Conservation (phyloP, 2,888 invertebrate genomes). For the Cephus sareptanus region DNA sequence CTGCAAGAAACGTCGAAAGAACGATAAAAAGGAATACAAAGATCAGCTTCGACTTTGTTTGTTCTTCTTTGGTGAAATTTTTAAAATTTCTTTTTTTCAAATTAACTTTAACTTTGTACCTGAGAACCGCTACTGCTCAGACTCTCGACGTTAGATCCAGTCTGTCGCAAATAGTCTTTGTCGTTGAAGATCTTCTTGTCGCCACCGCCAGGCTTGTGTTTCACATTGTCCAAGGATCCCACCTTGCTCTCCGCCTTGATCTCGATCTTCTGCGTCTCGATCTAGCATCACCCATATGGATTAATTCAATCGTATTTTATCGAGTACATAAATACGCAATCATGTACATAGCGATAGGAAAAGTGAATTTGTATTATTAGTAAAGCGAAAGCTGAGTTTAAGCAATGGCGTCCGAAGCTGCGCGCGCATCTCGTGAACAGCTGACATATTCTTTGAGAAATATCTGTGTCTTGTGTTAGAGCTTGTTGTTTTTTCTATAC, state of each 20-base stretch:
- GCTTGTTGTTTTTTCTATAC: neutral
- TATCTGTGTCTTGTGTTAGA: neutral
- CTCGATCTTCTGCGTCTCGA: constrained; percentile 90
- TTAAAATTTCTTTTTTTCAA: neutral
- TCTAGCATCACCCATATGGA: constrained; percentile 69
- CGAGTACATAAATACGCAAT: neutral
- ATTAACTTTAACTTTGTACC: constrained; percentile 37
- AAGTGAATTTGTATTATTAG: neutral
- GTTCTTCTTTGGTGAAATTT: neutral
- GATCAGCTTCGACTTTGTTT: neutral
- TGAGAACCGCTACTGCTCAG: constrained; percentile 59
- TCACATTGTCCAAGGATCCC: constrained; percentile 91
- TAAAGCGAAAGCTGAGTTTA: neutral
- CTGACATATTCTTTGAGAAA: neutral
- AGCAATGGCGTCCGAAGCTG: neutral
- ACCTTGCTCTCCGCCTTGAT: constrained; percentile 93
- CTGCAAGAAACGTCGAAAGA: neutral
- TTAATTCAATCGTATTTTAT: neutral
- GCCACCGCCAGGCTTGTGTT: constrained; percentile 92
- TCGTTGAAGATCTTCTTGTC: constrained; percentile 95
- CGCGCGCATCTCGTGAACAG: neutral
- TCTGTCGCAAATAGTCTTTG: constrained; percentile 89
- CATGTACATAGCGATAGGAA: neutral
- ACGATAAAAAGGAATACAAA: neutral
- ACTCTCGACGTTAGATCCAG: constrained; percentile 53